Conservation (phyloP, 2,888 invertebrate genomes). For the Agrochola macilenta region DNA sequence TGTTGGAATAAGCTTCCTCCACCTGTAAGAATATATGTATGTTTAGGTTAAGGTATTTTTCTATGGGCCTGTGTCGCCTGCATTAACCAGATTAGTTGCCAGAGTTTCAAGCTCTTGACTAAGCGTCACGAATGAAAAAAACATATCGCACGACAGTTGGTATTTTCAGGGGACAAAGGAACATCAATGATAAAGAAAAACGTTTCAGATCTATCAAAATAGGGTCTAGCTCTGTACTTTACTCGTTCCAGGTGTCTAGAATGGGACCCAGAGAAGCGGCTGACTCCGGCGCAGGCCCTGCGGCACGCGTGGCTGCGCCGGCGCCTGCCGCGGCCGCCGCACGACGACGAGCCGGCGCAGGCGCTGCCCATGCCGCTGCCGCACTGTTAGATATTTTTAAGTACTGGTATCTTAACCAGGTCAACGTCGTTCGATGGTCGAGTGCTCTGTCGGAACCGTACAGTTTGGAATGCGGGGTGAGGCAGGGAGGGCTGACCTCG, state of each 20-base stretch:
- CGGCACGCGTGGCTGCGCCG: constrained; percentile 97
- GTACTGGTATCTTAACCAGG: no score
- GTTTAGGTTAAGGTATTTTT: no score
- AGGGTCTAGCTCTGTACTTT: background rate
- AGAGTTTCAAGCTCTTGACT: background rate
- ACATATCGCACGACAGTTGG: background rate
- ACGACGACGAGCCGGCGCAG: constrained; percentile 80
- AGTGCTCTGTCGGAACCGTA: no score
- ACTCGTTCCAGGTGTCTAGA: constrained; percentile 94
- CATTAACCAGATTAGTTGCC: no score
- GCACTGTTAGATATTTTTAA: no score
- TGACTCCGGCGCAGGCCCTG: constrained; percentile 97
- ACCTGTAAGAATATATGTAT: no score
- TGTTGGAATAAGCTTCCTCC: no score
- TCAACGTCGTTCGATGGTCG: no score
- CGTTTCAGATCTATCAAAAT: no score
- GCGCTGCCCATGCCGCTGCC: constrained; percentile 71
- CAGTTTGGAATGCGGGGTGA: no score
- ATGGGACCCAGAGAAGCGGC: constrained; percentile 98
- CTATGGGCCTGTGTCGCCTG: no score
- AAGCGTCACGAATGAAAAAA: background rate
- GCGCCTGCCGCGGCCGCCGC: constrained; percentile 93
- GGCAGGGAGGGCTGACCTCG: no score
- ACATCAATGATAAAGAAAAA: background rate
- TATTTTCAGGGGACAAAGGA: background rate